A percentile compares a stretch with the other conserved stretches of the same genome.
These are phyloP conservation scores for Ageneiosus marmoratus DNA, from an alignment of 2,113 vertebrate genomes.

Conservation along the genomic window DNA sequence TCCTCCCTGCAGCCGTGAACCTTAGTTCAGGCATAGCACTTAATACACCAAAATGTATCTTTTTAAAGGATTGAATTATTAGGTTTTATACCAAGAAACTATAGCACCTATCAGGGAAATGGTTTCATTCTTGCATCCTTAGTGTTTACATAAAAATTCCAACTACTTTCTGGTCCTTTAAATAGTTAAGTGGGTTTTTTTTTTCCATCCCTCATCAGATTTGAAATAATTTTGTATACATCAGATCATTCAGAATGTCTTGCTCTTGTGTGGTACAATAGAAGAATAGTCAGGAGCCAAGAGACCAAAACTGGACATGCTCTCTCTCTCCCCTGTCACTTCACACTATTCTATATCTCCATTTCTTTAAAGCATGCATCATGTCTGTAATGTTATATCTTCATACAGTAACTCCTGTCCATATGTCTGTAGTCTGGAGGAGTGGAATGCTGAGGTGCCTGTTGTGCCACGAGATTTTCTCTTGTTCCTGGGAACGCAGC, in stretches of 20 bases:
- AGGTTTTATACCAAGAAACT: not conserved
- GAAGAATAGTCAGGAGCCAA: not conserved
- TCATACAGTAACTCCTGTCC: slow-evolving; percentile 1
- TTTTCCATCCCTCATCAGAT: not conserved
- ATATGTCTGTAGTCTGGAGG: slow-evolving; percentile 76
- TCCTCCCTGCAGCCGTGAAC: not conserved
- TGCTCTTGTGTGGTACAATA: not conserved
- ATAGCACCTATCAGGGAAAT: not conserved
- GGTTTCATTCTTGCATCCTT: not conserved
- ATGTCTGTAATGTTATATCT: not conserved
- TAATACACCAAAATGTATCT: not conserved
- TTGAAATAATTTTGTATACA: not conserved
- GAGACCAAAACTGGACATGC: not conserved
- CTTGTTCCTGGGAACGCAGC: slow-evolving; percentile 78
- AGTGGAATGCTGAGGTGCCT: slow-evolving; percentile 80
- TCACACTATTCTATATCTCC: not conserved
- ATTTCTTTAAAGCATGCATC: not conserved
- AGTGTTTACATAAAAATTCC: not conserved
- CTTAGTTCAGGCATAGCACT: not conserved
- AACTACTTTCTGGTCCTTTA: not conserved
- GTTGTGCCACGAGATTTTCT: slow-evolving; percentile 82
- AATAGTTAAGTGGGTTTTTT: not conserved
- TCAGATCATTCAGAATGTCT: not conserved
- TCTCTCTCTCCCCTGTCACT: not conserved
- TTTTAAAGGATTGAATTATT: not conserved